Percentiles rank a stretch among this genome's conserved stretches.
phyloP scores from a whole-genome alignment of 1,140 invertebrate species.

The Pachypeltis micranthus region DNA sequence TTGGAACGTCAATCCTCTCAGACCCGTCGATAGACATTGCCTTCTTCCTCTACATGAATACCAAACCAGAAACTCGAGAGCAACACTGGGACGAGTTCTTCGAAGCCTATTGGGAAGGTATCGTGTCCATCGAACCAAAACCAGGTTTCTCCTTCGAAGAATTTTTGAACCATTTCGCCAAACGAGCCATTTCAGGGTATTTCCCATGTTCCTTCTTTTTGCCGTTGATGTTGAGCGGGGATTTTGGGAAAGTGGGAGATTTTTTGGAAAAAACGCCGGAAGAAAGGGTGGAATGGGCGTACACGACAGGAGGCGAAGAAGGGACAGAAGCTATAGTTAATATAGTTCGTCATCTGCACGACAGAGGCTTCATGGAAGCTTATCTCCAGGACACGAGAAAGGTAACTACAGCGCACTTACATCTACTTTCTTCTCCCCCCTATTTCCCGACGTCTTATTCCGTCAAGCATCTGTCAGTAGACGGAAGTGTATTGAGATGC shows the following conservation, averaged over 20 bases:
- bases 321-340: not conserved
- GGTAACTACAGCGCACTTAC: too few relatives aligned
- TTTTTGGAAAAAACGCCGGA: not conserved
- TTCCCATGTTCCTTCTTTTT: slow-evolving; percentile 31
- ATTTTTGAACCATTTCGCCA: slow-evolving; percentile 29
- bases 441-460: too few relatives aligned
- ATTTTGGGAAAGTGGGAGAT: not conserved
- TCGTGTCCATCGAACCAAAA: slow-evolving; percentile 11
- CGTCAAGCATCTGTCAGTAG: too few relatives aligned
- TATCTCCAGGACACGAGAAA: too few relatives aligned
- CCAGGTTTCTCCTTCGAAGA: slow-evolving; percentile 25
- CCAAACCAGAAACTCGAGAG: slow-evolving; percentile 23
- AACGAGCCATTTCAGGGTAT: slow-evolving; percentile 31
- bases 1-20: slow-evolving; percentile 31
- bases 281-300: not conserved
- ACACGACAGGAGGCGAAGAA: not conserved
- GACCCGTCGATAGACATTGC: slow-evolving; percentile 35
- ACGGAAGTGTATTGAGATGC: too few relatives aligned
- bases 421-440: too few relatives aligned
- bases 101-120: slow-evolving; percentile 29
- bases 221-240: slow-evolving; percentile 20
- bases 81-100: slow-evolving; percentile 30
- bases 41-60: slow-evolving; percentile 35
- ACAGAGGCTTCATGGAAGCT: not conserved
- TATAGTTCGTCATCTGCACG: not conserved